Conservation (phyloP, 1,140 invertebrate species). For the Drosophila malerkotliana region DNA sequence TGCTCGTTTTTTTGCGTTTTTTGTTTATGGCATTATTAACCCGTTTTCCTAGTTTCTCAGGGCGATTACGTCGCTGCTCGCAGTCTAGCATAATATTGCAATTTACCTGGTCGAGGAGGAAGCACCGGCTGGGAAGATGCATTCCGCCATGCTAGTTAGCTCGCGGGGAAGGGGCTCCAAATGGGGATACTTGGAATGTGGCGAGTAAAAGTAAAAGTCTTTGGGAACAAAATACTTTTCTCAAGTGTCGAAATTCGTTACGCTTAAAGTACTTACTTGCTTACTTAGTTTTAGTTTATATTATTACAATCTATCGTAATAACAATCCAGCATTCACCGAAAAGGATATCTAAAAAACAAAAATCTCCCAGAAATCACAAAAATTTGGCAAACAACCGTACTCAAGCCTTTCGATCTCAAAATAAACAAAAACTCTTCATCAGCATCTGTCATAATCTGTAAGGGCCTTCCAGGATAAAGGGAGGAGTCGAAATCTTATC, state of each 20-base stretch:
- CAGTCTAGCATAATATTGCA: slow-evolving; percentile 72
- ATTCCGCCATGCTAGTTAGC: slow-evolving; percentile 33
- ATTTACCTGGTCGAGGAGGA: slow-evolving; percentile 69
- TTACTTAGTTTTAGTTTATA: background rate
- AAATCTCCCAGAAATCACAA: too few species aligned
- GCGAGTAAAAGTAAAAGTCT: slow-evolving; percentile 29
- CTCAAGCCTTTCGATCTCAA: slow-evolving; percentile 15
- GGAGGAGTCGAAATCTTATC: slow-evolving; percentile 38
- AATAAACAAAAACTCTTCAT: slow-evolving; percentile 36
- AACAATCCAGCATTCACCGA: background rate
- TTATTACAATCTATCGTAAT: background rate
- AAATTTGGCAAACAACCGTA: too few species aligned
- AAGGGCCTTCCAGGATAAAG: background rate
- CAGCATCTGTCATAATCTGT: slow-evolving; percentile 18
- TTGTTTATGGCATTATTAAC: slow-evolving; percentile 80
- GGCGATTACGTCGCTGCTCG: slow-evolving; percentile 50
- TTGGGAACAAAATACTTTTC: background rate
- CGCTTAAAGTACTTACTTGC: slow-evolving; percentile 6
- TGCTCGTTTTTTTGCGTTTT: slow-evolving; percentile 45
- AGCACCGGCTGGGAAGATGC: slow-evolving; percentile 37
- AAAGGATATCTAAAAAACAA: slow-evolving; percentile 1
- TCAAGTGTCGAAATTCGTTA: slow-evolving; percentile 12
- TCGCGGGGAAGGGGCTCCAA: slow-evolving; percentile 36
- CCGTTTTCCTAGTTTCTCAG: slow-evolving; percentile 78
- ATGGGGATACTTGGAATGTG: slow-evolving; percentile 31